Conservation (phyloP, 2,113 vertebrate genomes). For the Dolichallabes microphthalmus region DNA sequence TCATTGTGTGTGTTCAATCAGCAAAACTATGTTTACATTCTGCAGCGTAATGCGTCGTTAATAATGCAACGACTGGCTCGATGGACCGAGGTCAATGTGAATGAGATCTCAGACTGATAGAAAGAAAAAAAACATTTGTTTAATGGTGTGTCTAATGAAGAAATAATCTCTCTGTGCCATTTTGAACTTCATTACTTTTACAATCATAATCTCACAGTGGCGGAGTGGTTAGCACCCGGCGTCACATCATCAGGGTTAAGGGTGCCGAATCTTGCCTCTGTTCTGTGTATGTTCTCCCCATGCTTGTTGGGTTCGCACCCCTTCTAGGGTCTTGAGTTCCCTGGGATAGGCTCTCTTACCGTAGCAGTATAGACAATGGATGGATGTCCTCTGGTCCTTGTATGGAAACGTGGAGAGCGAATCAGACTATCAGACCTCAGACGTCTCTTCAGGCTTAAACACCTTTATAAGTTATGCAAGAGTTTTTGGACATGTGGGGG, state of each 20-base stretch:
- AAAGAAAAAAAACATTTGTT: neutral
- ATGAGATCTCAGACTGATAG: neutral
- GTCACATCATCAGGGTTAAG: too few relatives aligned
- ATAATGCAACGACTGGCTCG: neutral
- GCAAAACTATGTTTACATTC: neutral
- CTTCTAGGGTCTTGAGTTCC: too few relatives aligned
- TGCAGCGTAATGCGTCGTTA: neutral
- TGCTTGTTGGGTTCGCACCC: too few relatives aligned
- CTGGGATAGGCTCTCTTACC: too few relatives aligned
- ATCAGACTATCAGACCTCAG: neutral
- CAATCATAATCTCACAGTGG: neutral
- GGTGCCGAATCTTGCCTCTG: too few relatives aligned
- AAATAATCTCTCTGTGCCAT: neutral
- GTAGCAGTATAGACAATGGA: too few relatives aligned
- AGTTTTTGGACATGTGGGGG: neutral
- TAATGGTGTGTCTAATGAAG: neutral
- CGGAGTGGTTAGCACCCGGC: too few relatives aligned
- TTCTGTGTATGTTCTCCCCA: too few relatives aligned
- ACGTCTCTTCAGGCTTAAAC: neutral
- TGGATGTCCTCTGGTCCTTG: neutral
- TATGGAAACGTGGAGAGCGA: neutral
- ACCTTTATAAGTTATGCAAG: neutral
- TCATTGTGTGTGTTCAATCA: neutral
- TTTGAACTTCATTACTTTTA: neutral
- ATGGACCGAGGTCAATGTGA: neutral